phyloP scores from a whole-genome alignment of 2,888 invertebrate genomes.

The Stenoptilia bipunctidactyla region DNA sequence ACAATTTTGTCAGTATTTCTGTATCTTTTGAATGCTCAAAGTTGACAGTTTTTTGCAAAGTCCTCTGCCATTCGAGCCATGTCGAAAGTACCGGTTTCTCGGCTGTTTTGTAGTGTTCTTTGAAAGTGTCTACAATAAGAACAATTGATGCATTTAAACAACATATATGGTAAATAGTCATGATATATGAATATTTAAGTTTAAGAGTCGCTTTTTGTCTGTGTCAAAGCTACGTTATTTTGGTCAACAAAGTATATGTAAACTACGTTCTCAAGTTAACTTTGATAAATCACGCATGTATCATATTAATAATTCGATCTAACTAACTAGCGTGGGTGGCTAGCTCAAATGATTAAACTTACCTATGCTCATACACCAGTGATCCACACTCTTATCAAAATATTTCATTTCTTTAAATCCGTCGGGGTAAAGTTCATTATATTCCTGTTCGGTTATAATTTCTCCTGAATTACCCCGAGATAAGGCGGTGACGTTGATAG shows the following conservation, averaged over 20 bases:
- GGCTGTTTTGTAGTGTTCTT: conserved; percentile 10
- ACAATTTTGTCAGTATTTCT: conserved; percentile 46
- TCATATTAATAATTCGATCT: no score
- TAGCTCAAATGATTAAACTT: conserved; percentile 1
- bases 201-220: no score
- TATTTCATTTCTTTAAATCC: conserved; percentile 23
- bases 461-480: conserved; percentile 8
- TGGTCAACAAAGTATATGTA: no score
- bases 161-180: no score
- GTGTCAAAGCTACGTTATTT: no score
- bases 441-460: conserved; percentile 34
- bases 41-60: conserved; percentile 46
- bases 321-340: no score
- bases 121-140: conserved; percentile 21
- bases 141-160: no score
- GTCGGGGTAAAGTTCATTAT: conserved; percentile 32
- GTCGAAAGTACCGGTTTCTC: conserved; percentile 31
- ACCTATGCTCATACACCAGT: conserved; percentile 41
- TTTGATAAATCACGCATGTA: no score
- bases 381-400: conserved; percentile 26
- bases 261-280: no score
- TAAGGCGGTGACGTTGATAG: conserved; percentile 4
- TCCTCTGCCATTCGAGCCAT: conserved; percentile 62
- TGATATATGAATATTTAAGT: no score
- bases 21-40: conserved; percentile 57